phyloP scores from a whole-genome alignment of 2,888 invertebrate genomes.

The Trilocha varians region DNA sequence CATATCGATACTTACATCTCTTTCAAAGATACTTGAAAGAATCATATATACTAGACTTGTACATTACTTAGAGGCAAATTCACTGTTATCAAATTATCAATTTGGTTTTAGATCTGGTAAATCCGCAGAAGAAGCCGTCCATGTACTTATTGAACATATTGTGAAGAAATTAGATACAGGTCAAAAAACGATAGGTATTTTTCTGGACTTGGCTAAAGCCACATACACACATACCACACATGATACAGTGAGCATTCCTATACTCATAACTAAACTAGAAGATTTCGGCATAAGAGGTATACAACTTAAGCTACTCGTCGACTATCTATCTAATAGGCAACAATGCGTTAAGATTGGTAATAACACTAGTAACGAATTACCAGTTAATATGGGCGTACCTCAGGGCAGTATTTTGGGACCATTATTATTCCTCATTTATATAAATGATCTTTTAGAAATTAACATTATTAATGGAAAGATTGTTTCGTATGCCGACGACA shows the following conservation, averaged over 20 bases:
- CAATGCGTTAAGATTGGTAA: neutral
- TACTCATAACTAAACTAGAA: constrained; percentile 7
- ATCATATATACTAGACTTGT: constrained; percentile 6
- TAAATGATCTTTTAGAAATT: constrained; percentile 3
- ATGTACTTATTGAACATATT: constrained; percentile 3
- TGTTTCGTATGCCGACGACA: constrained; percentile 9
- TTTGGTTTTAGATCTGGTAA: constrained; percentile 8
- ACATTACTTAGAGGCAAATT: constrained; percentile 7
- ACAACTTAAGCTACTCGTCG: neutral
- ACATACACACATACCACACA: no score
- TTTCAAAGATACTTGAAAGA: constrained; percentile 11
- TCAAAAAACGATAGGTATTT: constrained; percentile 9
- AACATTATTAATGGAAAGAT: neutral
- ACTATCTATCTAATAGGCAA: neutral
- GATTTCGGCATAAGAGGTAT: constrained; percentile 5
- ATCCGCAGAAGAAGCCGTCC: constrained; percentile 9
- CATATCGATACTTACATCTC: constrained; percentile 7
- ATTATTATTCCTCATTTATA: constrained; percentile 5
- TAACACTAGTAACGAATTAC: neutral
- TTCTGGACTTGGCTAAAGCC: constrained; percentile 10
- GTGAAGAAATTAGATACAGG: constrained; percentile 5
- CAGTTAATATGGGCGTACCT: no score
- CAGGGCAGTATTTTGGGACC: constrained; percentile 6
- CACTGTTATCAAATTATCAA: constrained; percentile 6
- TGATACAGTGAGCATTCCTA: constrained; percentile 10